phyloP scores from a whole-genome alignment of 1,140 invertebrate genomes.

The Heliothis virescens region DNA sequence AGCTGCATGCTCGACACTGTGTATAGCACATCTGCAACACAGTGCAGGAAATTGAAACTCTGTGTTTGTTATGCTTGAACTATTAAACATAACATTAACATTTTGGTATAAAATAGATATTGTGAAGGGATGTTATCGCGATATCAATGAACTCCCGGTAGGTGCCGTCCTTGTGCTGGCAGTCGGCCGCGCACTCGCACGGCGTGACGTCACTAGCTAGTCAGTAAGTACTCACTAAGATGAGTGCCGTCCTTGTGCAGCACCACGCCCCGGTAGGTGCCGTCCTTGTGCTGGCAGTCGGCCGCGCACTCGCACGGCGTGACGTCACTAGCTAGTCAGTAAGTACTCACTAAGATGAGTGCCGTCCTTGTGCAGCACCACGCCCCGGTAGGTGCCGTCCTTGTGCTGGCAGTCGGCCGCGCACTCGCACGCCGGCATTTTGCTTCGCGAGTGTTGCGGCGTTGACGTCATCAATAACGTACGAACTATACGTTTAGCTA shows the following conservation, averaged over 20 bases:
- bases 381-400: slow-evolving; percentile 81
- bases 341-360: slow-evolving; percentile 79
- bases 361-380: slow-evolving; percentile 81
- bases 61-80: too few relatives aligned
- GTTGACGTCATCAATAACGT: slow-evolving; percentile 78
- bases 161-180: too few relatives aligned
- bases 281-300: slow-evolving; percentile 70
- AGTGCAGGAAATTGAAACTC: background rate
- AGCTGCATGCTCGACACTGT: slow-evolving; percentile 84
- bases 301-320: slow-evolving; percentile 49
- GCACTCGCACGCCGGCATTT: slow-evolving; percentile 53
- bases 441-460: slow-evolving; percentile 65
- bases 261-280: slow-evolving; percentile 80
- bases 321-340: background rate
- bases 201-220: background rate
- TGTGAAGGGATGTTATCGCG: too few relatives aligned
- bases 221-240: slow-evolving; percentile 69
- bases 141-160: too few relatives aligned
- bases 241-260: slow-evolving; percentile 83
- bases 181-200: too few relatives aligned
- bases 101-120: too few relatives aligned
- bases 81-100: too few relatives aligned
- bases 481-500: slow-evolving; percentile 65
- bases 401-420: slow-evolving; percentile 61
- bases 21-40: slow-evolving; percentile 76